phyloP scores from a whole-genome alignment of 2,888 invertebrate genomes.

The Luperina nickerlii region DNA sequence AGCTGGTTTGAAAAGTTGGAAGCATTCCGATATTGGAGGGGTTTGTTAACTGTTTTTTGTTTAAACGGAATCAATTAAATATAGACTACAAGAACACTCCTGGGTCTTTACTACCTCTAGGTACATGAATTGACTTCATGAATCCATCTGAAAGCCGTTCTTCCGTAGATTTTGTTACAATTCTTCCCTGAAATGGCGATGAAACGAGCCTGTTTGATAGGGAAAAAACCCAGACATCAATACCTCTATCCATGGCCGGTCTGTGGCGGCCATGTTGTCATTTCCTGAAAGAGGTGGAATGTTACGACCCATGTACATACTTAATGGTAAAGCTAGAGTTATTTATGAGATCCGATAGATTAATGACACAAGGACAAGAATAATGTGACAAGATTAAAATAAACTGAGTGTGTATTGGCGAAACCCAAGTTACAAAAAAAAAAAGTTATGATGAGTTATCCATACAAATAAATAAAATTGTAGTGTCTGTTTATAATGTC shows the following conservation, averaged over 20 bases:
- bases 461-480: too few species aligned
- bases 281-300: conserved; percentile 30
- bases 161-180: not conserved
- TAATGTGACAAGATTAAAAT: not conserved
- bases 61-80: not conserved
- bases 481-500: too few species aligned
- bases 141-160: not conserved
- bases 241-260: conserved; percentile 36
- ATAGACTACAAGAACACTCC: not conserved
- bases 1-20: conserved; percentile 15
- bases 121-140: not conserved
- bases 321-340: not conserved
- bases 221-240: conserved; percentile 45
- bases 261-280: conserved; percentile 54
- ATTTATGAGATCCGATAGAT: not conserved
- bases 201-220: not conserved
- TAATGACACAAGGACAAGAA: not conserved
- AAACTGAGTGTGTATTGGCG: not conserved
- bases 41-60: conserved; percentile 1
- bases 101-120: not conserved
- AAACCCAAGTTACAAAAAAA: not conserved
- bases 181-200: not conserved
- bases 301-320: conserved; percentile 24
- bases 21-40: not conserved
- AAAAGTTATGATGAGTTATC: not conserved